Evolutionary conservation across 2,113 vertebrate species (phyloP), one percentile per base, ranked within the genome.

Genomic region (Pelobates fuscus): DNA sequence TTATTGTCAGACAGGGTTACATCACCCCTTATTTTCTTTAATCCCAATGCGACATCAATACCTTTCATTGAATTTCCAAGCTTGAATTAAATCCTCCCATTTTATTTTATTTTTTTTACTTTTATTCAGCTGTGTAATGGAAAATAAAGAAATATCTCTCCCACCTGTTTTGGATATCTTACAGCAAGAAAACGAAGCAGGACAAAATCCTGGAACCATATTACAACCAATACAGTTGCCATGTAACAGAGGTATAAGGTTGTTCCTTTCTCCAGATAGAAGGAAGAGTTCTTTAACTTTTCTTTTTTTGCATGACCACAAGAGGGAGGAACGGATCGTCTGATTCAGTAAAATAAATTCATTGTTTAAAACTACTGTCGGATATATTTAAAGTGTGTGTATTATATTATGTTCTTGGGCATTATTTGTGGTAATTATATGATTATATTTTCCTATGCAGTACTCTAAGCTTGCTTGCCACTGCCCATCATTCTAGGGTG

Each of bases 11-110:
- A 64, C 79, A 71, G 46, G 64, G 76, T 89, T 85, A 91, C 86
- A 86, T 87, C 88, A 88, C 79, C 85, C 81, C 80, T 80, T 64
- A 76, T 81, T 72, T 30, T 26, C 27, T 75, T 60, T 71, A 80
- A 86, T 78, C 83, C 84, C 79, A 70, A 77, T 70, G 77, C 79
- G 77, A 81, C 70, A 82, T 77, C 78, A 74, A 62, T 80, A 74
- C 76, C 64, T 80, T 81, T 71, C 61, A 55, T 57, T 63, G 63
- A 77, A 64, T 18, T 67, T 43, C 63, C 80, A 77, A 57, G 78
- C 79, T 71, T 26, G 65, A 59, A 37, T 61, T 77, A 63, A 58
- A 74, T 61, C 71, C 61, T 74, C 62, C 30, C 43, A 32, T 5
- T 49, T 18, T 24, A 32, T 41, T n/a, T 57, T 37, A 8, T 71